A percentile compares a stretch with the other conserved stretches of the same genome.
Conservation (phyloP, 2,113 vertebrate genomes). For the Vulpes vulpes region DNA sequence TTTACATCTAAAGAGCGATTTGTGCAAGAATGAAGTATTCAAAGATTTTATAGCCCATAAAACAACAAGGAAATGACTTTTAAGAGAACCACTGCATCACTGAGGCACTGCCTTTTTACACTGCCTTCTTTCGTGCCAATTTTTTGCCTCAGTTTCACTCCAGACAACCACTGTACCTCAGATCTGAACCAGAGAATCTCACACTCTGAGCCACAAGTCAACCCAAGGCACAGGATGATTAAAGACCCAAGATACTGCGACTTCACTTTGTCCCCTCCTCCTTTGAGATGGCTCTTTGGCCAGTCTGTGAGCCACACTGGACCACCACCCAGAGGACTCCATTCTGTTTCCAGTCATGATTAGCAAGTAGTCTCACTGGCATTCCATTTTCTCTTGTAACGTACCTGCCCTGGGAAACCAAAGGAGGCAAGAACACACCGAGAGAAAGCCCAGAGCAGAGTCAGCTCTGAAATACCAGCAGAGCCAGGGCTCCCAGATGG, state of each 20-base stretch:
- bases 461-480: neutral
- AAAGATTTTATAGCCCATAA: constrained; percentile 82
- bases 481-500: neutral
- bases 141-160: neutral
- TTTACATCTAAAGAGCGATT: constrained; percentile 81
- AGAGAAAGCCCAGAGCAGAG: neutral
- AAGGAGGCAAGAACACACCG: neutral
- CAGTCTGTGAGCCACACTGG: neutral
- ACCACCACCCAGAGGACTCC: neutral
- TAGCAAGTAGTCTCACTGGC: neutral
- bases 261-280: neutral
- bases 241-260: neutral
- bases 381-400: neutral
- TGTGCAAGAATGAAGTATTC: constrained; percentile 74
- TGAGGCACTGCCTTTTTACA: constrained; percentile 51
- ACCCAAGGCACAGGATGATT: neutral
- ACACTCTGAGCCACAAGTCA: neutral
- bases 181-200: constrained; percentile 30
- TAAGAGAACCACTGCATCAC: constrained; percentile 57
- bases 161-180: neutral
- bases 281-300: neutral
- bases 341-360: neutral
- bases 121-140: constrained; percentile 52
- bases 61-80: constrained; percentile 77
- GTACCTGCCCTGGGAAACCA: neutral